These are phyloP conservation scores for Cyanoderma ruficeps DNA, from an alignment of 2,113 vertebrate species.

Conservation along the genomic window DNA sequence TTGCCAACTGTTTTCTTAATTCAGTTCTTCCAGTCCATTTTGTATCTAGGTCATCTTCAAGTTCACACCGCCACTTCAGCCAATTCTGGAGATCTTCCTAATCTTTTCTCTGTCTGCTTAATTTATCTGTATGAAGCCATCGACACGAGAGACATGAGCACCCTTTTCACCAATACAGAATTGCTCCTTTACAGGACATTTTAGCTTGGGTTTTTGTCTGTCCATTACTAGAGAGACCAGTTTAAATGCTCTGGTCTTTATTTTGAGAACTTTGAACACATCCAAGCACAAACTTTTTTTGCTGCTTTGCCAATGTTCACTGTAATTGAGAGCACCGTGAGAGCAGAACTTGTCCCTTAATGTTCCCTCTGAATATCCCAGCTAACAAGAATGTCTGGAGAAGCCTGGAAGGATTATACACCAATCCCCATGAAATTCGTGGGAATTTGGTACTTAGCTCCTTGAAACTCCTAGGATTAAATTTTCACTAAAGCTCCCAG, in stretches of 20 bases:
- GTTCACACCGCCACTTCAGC: background rate
- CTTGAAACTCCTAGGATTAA: background rate
- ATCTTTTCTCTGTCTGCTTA: background rate
- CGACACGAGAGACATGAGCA: background rate
- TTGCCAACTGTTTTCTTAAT: background rate
- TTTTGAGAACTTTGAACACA: background rate
- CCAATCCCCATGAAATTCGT: conserved; percentile 23
- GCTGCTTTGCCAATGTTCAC: background rate
- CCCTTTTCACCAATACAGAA: background rate
- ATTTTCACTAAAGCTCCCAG: background rate
- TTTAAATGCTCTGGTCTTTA: background rate
- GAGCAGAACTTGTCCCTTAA: background rate
- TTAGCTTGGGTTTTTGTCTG: background rate
- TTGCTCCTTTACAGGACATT: background rate
- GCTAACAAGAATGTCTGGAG: background rate
- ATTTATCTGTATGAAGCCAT: background rate
- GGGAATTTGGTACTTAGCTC: conserved; percentile 22
- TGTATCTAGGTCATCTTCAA: background rate
- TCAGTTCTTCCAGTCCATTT: background rate
- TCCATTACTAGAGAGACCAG: background rate
- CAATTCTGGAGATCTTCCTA: background rate
- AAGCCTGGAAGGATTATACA: background rate
- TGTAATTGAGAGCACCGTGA: background rate
- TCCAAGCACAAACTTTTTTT: background rate
- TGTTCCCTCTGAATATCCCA: background rate